Conservation (phyloP, 2,797 vertebrate species). For the Gadopsis bispinosus region DNA sequence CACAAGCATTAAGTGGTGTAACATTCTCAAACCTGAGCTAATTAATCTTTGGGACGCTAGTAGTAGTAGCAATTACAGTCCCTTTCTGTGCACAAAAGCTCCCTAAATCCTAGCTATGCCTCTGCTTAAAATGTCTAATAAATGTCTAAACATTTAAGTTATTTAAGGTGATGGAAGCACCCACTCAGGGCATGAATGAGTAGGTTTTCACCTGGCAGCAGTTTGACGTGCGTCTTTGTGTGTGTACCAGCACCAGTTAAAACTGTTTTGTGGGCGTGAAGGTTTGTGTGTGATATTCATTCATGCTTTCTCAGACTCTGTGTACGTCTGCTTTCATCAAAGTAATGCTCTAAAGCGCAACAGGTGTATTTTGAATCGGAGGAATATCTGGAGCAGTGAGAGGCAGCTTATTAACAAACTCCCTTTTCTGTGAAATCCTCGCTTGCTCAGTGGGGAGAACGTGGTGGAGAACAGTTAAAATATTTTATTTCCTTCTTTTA, state of each 20-base stretch:
- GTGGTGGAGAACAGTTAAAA: conserved; percentile 19
- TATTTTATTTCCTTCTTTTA: conserved; percentile 42
- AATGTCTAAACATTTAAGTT: conserved; percentile 4
- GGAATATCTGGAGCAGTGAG: conserved; percentile 47
- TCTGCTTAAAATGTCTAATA: conserved; percentile 15
- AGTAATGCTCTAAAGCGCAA: conserved; percentile 40
- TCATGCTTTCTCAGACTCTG: conserved; percentile 15
- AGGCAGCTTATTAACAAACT: conserved; percentile 48
- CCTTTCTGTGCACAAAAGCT: not conserved
- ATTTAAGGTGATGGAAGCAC: conserved; percentile 22
- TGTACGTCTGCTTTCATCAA: conserved; percentile 30
- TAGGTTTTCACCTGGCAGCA: conserved; percentile 25
- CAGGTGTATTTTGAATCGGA: conserved; percentile 55
- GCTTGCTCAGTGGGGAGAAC: conserved; percentile 37
- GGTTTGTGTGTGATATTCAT: conserved; percentile 16
- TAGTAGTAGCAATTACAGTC: too few relatives aligned
- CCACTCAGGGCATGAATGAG: conserved; percentile 1
- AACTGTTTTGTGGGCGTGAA: conserved; percentile 15
- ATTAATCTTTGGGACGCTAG: not conserved
- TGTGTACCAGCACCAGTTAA: conserved; percentile 2
- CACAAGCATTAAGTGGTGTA: too few relatives aligned
- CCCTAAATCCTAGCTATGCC: not conserved
- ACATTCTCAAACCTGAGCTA: not conserved
- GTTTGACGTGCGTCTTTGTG: conserved; percentile 3
- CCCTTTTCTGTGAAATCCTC: conserved; percentile 25